Conservation (phyloP, 2,113 vertebrate species). For the Pholis gunnellus region DNA sequence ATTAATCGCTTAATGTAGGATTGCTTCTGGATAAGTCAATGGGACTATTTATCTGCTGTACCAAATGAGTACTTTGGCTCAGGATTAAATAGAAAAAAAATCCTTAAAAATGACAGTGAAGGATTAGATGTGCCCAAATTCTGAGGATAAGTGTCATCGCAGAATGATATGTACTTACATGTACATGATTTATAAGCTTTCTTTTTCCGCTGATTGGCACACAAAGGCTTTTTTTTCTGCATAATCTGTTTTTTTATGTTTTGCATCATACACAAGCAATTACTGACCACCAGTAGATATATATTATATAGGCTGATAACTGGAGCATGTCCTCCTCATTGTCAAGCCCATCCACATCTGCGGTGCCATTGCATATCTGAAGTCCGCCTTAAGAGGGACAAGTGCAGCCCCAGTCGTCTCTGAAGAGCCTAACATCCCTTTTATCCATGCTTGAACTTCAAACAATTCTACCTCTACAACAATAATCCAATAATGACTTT, state of each 20-base stretch:
- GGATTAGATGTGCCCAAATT: constrained; percentile 69
- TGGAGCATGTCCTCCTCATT: constrained; percentile 28
- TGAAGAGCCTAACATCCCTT: constrained; percentile 73
- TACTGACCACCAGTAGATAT: constrained; percentile 4
- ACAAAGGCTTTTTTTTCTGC: constrained; percentile 31
- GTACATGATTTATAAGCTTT: constrained; percentile 40
- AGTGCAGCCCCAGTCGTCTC: constrained; percentile 61
- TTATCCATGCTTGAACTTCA: constrained; percentile 80
- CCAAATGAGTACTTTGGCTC: constrained; percentile 73
- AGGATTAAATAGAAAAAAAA: constrained; percentile 66
- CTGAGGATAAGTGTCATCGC: constrained; percentile 67
- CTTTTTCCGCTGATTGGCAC: constrained; percentile 31
- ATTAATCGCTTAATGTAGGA: constrained; percentile 75
- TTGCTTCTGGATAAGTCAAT: constrained; percentile 73
- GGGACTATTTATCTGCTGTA: constrained; percentile 70
- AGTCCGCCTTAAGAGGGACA: constrained; percentile 57
- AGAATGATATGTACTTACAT: constrained; percentile 64
- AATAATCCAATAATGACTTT: constrained; percentile 83
- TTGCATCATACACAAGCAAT: constrained; percentile 22
- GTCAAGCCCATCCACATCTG: constrained; percentile 40
- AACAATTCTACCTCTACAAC: constrained; percentile 79
- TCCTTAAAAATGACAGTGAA: constrained; percentile 63
- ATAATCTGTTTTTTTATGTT: constrained; percentile 29
- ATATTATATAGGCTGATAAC: constrained; percentile 25
- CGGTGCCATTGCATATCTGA: constrained; percentile 47